Percentiles rank a stretch among this genome's conserved stretches.
Evolutionary conservation across 2,113 vertebrate genomes (phyloP).

Genomic region (Paraplagusia blochii): DNA sequence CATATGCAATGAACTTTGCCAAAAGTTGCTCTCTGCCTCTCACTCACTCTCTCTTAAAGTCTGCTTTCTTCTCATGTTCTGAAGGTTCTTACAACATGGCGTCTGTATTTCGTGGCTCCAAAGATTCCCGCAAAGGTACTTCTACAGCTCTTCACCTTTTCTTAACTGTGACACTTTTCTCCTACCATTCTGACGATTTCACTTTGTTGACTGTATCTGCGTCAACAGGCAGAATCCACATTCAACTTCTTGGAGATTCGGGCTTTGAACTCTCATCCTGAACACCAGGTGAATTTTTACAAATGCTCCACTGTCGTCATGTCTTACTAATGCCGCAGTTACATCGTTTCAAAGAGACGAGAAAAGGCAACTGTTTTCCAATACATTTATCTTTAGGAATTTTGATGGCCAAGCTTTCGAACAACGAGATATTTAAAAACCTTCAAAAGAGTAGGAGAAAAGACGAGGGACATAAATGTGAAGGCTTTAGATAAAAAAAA

Average conservation of each 20-base stretch:
- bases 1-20: constrained; percentile 38
- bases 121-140: constrained; percentile 82
- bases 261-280: constrained; percentile 70
- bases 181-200: not conserved
- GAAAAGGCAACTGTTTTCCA: too few relatives aligned
- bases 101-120: constrained; percentile 78
- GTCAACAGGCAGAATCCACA: constrained; percentile 67
- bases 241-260: constrained; percentile 78
- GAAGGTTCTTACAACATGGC: constrained; percentile 79
- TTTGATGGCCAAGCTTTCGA: too few relatives aligned
- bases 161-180: constrained; percentile 1
- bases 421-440: too few relatives aligned
- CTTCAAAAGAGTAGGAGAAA: too few relatives aligned
- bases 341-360: constrained; percentile 12
- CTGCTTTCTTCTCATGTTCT: constrained; percentile 13
- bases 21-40: constrained; percentile 19
- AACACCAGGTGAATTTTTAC: constrained; percentile 63
- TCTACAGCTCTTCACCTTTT: not conserved
- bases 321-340: constrained; percentile 11
- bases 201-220: constrained; percentile 8
- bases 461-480: too few relatives aligned
- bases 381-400: too few relatives aligned
- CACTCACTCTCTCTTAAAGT: not conserved
- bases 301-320: not conserved
- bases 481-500: too few relatives aligned